These are phyloP conservation scores for Tachina fera DNA, from an alignment of 2,888 invertebrate species.

Conservation along the genomic window DNA sequence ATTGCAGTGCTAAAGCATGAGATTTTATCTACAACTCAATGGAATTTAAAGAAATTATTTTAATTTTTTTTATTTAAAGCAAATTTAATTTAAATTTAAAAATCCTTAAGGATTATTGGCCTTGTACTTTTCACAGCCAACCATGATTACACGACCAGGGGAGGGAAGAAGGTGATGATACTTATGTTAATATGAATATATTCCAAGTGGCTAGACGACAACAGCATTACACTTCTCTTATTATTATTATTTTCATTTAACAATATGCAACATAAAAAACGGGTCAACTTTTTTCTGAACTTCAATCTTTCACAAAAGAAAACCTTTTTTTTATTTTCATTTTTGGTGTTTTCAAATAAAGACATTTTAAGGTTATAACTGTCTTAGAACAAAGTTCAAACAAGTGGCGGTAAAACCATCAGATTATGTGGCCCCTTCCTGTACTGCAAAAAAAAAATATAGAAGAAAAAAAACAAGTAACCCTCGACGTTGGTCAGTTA, in stretches of 20 bases:
- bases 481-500: slow-evolving; percentile 61
- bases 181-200: slow-evolving; percentile 58
- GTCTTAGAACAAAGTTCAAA: slow-evolving; percentile 75
- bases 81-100: slow-evolving; percentile 31
- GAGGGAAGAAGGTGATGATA: slow-evolving; percentile 51
- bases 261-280: slow-evolving; percentile 35
- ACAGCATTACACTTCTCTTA: slow-evolving; percentile 46
- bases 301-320: slow-evolving; percentile 72
- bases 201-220: slow-evolving; percentile 62
- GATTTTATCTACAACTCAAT: background rate
- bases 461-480: slow-evolving; percentile 28
- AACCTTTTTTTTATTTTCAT: slow-evolving; percentile 51
- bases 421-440: slow-evolving; percentile 77
- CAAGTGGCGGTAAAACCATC: slow-evolving; percentile 79
- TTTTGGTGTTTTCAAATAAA: slow-evolving; percentile 77
- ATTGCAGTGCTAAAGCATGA: background rate
- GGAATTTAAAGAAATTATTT: background rate
- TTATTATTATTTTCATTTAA: slow-evolving; percentile 17
- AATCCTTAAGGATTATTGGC: slow-evolving; percentile 33
- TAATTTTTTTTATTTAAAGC: background rate
- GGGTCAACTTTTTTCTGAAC: slow-evolving; percentile 16
- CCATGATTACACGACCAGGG: slow-evolving; percentile 21
- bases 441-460: slow-evolving; percentile 10
- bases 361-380: slow-evolving; percentile 76
- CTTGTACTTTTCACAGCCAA: slow-evolving; percentile 12